These are phyloP conservation scores for Cyprinodon diabolis DNA, from an alignment of 2,797 vertebrate genomes.

Conservation along the genomic window DNA sequence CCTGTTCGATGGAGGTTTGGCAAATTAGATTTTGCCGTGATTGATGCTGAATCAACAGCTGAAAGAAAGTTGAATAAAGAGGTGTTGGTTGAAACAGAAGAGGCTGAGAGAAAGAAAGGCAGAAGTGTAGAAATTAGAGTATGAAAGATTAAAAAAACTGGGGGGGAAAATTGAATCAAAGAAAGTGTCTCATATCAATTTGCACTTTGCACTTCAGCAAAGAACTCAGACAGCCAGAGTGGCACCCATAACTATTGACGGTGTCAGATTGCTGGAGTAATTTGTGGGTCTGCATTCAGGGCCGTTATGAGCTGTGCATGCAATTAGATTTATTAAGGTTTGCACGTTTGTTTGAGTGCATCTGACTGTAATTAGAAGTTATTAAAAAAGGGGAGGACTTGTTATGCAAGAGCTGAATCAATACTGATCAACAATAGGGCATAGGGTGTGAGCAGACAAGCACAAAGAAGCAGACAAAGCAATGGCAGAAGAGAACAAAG, in stretches of 20 bases:
- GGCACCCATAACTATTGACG: constrained; percentile 70
- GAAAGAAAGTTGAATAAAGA: constrained; percentile 52
- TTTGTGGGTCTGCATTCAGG: constrained; percentile 61
- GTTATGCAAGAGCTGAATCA: constrained; percentile 75
- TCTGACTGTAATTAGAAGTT: constrained; percentile 68
- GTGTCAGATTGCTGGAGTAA: constrained; percentile 74
- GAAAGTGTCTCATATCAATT: constrained; percentile 51
- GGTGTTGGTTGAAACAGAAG: constrained; percentile 18
- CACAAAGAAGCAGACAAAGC: constrained; percentile 31
- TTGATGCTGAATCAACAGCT: constrained; percentile 74
- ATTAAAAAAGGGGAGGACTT: constrained; percentile 72
- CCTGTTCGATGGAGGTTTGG: constrained; percentile 65
- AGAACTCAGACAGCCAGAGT: constrained; percentile 43
- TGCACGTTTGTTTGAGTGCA: constrained; percentile 33
- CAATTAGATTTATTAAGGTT: constrained; percentile 71
- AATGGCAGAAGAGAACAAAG: background rate
- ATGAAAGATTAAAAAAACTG: constrained; percentile 2
- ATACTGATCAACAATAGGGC: constrained; percentile 74
- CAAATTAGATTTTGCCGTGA: constrained; percentile 76
- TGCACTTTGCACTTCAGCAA: constrained; percentile 45
- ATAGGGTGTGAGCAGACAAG: constrained; percentile 60
- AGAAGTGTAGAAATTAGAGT: constrained; percentile 9
- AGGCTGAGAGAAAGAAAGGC: constrained; percentile 18
- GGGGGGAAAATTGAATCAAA: constrained; percentile 26
- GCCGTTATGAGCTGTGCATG: constrained; percentile 56